Percentiles rank a stretch among this genome's conserved stretches.
These are phyloP conservation scores for Tinamus guttatus DNA, from an alignment of 2,113 vertebrate species.

Conservation along the genomic window DNA sequence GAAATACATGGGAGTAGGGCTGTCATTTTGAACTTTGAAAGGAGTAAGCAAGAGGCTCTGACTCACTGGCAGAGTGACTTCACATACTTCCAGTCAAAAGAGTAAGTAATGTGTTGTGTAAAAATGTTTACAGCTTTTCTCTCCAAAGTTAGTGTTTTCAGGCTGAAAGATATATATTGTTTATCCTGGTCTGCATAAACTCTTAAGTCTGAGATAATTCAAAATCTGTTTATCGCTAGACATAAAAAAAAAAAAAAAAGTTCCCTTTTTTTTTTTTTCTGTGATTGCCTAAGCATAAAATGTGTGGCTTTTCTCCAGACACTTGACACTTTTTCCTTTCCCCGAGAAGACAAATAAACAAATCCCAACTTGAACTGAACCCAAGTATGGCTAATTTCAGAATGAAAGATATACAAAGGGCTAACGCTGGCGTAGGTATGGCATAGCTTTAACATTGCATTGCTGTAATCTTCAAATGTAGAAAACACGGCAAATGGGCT, in stretches of 20 bases:
- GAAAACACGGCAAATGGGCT: constrained; percentile 8
- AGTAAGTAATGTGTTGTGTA: background rate
- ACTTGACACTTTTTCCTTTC: background rate
- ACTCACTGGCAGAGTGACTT: background rate
- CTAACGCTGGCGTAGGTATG: background rate
- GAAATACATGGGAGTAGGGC: background rate
- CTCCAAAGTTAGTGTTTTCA: background rate
- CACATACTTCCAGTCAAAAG: background rate
- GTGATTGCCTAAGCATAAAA: background rate
- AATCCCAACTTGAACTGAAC: background rate
- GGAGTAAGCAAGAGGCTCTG: background rate
- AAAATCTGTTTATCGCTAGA: background rate
- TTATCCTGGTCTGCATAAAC: background rate
- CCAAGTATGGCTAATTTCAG: constrained; percentile 15
- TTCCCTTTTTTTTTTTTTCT: background rate
- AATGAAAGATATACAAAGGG: constrained; percentile 27
- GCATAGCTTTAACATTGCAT: constrained; percentile 54
- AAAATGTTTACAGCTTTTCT: background rate
- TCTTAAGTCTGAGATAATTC: background rate
- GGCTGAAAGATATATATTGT: background rate
- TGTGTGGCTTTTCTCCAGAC: constrained; percentile 2
- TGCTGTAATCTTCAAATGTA: constrained; percentile 35
- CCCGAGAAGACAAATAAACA: constrained; percentile 49
- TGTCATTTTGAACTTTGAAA: background rate
- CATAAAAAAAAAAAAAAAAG: background rate